A percentile compares a stretch with the other conserved stretches of the same genome.
Conservation (phyloP, 2,113 vertebrate genomes). For the Eulacestoma nigropectus region DNA sequence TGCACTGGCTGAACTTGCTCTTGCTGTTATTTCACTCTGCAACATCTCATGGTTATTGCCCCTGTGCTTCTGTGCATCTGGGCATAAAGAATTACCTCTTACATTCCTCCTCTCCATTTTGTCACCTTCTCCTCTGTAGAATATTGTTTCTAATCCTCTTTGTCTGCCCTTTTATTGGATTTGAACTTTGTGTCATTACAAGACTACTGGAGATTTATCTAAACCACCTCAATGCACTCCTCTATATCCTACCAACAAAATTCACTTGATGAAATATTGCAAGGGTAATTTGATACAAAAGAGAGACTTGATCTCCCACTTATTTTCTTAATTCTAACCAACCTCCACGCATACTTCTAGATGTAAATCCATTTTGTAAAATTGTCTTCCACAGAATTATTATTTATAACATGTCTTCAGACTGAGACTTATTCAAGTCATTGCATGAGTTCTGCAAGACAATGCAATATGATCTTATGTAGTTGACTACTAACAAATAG, state of each 20-base stretch:
- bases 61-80: neutral
- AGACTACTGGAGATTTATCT: neutral
- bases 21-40: neutral
- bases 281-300: neutral
- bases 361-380: neutral
- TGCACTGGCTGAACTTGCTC: neutral
- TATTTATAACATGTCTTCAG: neutral
- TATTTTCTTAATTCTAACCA: neutral
- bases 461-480: neutral
- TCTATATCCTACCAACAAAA: neutral
- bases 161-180: neutral
- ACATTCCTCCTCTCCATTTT: neutral
- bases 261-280: neutral
- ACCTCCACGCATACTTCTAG: neutral
- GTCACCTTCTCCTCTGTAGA: neutral
- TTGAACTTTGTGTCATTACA: neutral
- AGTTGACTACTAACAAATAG: neutral
- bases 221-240: neutral
- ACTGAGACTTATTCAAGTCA: neutral
- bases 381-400: neutral
- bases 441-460: neutral
- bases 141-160: neutral
- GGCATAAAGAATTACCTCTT: fast-evolving
- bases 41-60: neutral
- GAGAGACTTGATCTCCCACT: neutral